Conservation (phyloP, 2,113 vertebrate genomes). For the Tonatia bakeri region DNA sequence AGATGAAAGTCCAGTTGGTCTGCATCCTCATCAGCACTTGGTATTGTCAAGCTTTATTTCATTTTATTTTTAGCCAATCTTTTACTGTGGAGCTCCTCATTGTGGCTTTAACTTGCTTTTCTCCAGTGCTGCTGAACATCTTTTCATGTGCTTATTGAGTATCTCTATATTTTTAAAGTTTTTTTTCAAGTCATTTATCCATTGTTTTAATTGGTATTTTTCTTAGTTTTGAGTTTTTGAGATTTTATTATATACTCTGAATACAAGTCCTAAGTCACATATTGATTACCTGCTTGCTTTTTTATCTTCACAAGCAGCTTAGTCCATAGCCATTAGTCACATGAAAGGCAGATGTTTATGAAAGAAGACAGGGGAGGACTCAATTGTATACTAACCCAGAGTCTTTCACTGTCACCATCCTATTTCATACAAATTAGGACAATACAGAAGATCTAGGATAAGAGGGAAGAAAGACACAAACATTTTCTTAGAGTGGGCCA, state of each 20-base stretch:
- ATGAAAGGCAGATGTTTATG: neutral
- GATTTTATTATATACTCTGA: neutral
- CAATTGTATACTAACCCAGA: neutral
- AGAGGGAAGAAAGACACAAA: neutral
- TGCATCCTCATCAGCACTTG: neutral
- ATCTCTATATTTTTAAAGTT: neutral
- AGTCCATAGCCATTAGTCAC: neutral
- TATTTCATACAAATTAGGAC: neutral
- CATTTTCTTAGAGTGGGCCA: neutral
- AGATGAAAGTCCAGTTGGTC: neutral
- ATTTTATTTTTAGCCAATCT: neutral
- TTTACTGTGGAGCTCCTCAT: neutral
- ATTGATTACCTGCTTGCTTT: conserved; percentile 1
- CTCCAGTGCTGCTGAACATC: neutral
- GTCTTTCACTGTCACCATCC: neutral
- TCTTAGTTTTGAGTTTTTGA: neutral
- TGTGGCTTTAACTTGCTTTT: neutral
- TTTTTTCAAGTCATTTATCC: neutral
- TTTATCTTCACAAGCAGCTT: neutral
- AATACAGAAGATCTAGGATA: neutral
- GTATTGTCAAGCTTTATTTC: neutral
- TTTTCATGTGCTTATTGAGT: neutral
- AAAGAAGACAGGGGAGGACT: neutral
- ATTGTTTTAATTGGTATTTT: neutral
- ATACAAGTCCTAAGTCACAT: neutral